Evolutionary conservation across 2,113 vertebrate genomes (phyloP), one percentile per base, ranked within the genome.

Genomic region (Platysternon megacephalum): DNA sequence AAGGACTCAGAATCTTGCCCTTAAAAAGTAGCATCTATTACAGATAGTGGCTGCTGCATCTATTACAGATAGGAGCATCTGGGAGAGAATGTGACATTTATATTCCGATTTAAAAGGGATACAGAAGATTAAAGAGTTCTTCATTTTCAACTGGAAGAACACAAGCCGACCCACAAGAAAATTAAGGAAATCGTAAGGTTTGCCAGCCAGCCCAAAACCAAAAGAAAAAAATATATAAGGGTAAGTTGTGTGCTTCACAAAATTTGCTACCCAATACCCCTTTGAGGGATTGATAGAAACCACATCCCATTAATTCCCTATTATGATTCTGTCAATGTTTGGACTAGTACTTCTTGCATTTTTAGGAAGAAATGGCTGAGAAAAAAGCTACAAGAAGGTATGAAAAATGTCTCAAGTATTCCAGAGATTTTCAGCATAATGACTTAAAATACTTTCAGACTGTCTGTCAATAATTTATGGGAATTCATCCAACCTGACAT

Each of bases 301-400:
- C 53, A 86, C 46, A 82, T 61, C 51, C 86, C 87, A 95, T 97
- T 96, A 94, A 91, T 85, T 87, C 85, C 42, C 24, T 90, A 68
- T 80, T 22, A 29, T 29, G 85, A 96, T 79, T 93, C 79, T 93
- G 74, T 85, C 93, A 90, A 92, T 95, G 55, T 82, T 84, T 89
- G 51, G 90, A 88, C 87, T 90, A 84, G 1, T 29, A 89, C 6
- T 95, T 58, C 4, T 52, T 14, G 76, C 86, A 22, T 14, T 89
- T 93, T 91, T 61, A 86, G 52, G 53, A 84, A 83, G 42, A 82
- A 85, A 94, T 83, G n/a, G 3, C 8, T 51, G 13, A 56, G 32
- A 7, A 80, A 88, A 87, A 35, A 76, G 11, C 26, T 46, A 16
- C 39, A 29, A 6, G n/a, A 76, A 81, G 35, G 51, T 89, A 76